Evolutionary conservation across 64 coral and sea anemone genomes (phyloP), one percentile per base, ranked within the genome.

Genomic region (Montipora capricornis): DNA sequence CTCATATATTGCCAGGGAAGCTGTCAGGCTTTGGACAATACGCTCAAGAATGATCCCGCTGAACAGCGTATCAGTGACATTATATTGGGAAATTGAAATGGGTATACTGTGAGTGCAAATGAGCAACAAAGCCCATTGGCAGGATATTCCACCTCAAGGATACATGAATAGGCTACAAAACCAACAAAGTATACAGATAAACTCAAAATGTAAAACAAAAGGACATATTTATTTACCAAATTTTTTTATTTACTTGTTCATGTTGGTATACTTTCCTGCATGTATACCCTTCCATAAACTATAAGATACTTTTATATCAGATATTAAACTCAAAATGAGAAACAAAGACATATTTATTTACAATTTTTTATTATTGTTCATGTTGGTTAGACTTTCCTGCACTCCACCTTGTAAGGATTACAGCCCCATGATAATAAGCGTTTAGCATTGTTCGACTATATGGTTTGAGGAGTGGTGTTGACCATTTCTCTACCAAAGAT

Each of bases 401-500:
- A 79, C n/a, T 79, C 77, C 77, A 79, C 77, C 77, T 79, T 5
- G 29, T 6, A 79, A 79, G 19, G 77, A 79, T 79, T 79, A 79
- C 77, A 79, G 77, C 77, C 77, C 77, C n/a, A n/a, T 3, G 77
- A 79, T 79, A 79, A 79, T 79, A 13, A 79, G 77, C 77, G 77
- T 79, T 79, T 79, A 79, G 77, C 77, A 79, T 13, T 79, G 77
- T 79, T 79, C 77, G 77, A 79, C 77, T 79, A 79, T 79, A 79
- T 79, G 77, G 77, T 24, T 79, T 79, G 77, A 79, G 77, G 77
- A 79, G 77, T 79, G 77, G 5, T 79, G 5, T 79, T 79, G 77
- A 79, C n/a, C 77, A 79, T n/a, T 79, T 76, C 77, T 79, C 77
- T 79, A 79, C 77, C 77, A 79, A 79, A 79, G 77, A 79, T 79